Base-by-base conservation (phyloP, 2,113 vertebrate genomes). In the Hippoglossus stenolepis region DNA sequence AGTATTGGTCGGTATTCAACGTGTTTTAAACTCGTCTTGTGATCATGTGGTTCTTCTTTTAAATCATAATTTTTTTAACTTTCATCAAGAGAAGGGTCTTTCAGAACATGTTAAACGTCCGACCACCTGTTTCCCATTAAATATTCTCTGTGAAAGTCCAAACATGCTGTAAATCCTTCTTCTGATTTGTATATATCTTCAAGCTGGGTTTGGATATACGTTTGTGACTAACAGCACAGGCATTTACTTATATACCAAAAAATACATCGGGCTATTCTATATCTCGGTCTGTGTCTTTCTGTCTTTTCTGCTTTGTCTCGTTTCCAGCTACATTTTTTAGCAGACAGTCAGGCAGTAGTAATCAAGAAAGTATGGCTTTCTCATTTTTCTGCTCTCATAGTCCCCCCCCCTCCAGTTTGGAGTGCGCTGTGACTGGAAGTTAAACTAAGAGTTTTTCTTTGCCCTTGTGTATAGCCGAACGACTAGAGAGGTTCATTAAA, bases 291-390 rank as follows among this genome's bases (percentile, higher is more conserved):
- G 4, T 35, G 15, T 28, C 18, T 53, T 20, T 15, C 40, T 62
- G 38, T 18, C 28, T 21, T 62, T 53, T 15, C 28, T 18, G 47
- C 20, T 62, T 54, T 24, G 40, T 72, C 57, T 80, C 15, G 17
- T 74, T 73, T 82, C 69, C 75, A 85, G 62, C 69, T 28, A 24
- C 63, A 79, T 82, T 77, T 82, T 66, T 80, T n/a, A 63, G 38
- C 71, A 24, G 51, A 20, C 43, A 76, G 82, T 78, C 86, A 82
- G 73, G 76, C 56, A 59, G 76, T 79, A 85, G 79, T 86, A 84
- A 90, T 85, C 38, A 83, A 66, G 67, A 82, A 76, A 74, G 60
- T 75, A 72, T 71, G 78, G 35, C 58, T 54, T 53, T 72, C 66
- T 73, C 64, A 35, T 45, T 72, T 68, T 57, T 65, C 20, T 35